Evolutionary conservation across 2,888 invertebrate species (phyloP), one percentile per base, ranked within the genome.

Genomic region (Allophyes oxyacanthae): DNA sequence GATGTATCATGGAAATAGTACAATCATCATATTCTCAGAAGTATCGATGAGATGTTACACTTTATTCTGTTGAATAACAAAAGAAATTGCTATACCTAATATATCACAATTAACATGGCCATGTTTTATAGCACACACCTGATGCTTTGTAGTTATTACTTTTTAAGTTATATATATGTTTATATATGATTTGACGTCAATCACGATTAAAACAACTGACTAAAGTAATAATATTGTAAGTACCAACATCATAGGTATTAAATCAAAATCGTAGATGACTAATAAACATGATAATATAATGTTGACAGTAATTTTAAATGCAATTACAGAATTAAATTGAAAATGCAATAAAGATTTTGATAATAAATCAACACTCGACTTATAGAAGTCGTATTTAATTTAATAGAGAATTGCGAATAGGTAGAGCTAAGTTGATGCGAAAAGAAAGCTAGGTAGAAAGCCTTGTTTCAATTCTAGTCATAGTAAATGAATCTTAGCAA

Each of bases 1-100:
- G 57, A 66, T 68, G 72, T 67, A 77, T 77, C 68, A 71, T 67
- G 61, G 66, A 74, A 79, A 75, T 64, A 75, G 54, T 36, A 56
- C 33, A 71, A 66, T 77, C 75, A 78, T 64, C 43, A 28, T 53
- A 66, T 79, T 75, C 73, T 49, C 10, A 54, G 68, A 70, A 74
- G 33, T 55, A 30, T 61, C n/a, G 36, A 15, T 61, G 45, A 63
- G 37, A 58, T 62, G 25, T 38, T 30, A 44, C 8, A 30, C 7
- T 51, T 20, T 42, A 49, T 33, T 62, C 44, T 30, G 8, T 14
- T 42, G 8, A 13, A 41, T 10, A 45, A 57, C 41, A 52, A 33
- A 49, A 40, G 9, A 43, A 48, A 41, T 41, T 20, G 37, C 7
- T 43, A 58, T 26, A n/a, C n/a, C n/a, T n/a, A 49, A 44, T 48